Conservation (phyloP, 1,140 invertebrate species). For the Ceratosolen solmsi region DNA sequence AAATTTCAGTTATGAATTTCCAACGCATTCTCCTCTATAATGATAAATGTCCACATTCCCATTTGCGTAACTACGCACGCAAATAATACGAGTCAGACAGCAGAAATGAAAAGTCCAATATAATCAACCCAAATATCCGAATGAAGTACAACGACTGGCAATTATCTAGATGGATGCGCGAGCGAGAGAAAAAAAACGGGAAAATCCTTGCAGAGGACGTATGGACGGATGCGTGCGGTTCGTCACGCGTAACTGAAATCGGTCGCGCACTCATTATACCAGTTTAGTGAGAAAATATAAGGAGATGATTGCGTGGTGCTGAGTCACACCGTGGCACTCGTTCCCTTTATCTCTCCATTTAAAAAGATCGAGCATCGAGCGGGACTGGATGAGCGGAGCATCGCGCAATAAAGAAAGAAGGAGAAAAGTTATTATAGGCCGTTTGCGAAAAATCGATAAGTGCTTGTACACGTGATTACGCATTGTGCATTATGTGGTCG, state of each 20-base stretch:
- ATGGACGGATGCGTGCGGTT: neutral
- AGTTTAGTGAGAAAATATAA: neutral
- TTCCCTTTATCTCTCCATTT: neutral
- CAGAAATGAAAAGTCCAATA: neutral
- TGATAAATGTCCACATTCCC: neutral
- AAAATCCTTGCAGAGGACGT: neutral
- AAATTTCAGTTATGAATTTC: neutral
- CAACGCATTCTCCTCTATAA: neutral
- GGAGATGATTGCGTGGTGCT: neutral
- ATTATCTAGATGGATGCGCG: neutral
- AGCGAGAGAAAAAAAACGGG: neutral
- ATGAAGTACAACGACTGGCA: neutral
- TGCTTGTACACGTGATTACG: neutral
- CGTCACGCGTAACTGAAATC: neutral
- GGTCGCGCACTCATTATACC: neutral
- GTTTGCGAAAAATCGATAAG: neutral
- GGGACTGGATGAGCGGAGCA: neutral
- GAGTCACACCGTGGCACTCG: neutral
- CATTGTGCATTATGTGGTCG: neutral
- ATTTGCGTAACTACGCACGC: neutral
- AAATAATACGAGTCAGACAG: no score
- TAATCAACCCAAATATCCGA: neutral
- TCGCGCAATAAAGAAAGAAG: neutral
- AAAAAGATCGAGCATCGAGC: neutral
- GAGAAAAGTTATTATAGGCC: neutral